Base-by-base conservation (phyloP, 2,113 vertebrate genomes). In the Xenus cinereus region DNA sequence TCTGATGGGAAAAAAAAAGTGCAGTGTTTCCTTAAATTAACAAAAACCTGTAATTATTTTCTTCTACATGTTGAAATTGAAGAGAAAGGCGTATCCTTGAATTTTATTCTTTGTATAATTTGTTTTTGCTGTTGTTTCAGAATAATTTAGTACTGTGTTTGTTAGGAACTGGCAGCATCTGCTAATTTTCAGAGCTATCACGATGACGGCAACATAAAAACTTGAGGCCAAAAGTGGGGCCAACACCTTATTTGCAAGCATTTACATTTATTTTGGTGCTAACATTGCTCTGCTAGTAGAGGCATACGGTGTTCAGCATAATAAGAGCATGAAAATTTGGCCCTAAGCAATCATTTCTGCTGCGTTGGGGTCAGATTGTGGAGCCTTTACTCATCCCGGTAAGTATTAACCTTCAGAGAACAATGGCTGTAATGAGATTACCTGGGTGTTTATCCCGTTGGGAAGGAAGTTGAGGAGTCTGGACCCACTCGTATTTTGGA, bases 21-120 rank as follows among this genome's bases (percentile, higher is more conserved):
- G 92, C 96, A 97, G 93, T 63, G n/a, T 94, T 98, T 97, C 97
- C 91, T 98, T 97, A 98, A 98, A 98, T 97, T 97, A 98, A 97
- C 94, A 96, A 97, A 98, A 97, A 80, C 84, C 93, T 95, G 94
- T 82, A 93, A 96, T 95, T 95, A 94, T 92, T 96, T 92, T 92
- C 96, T 96, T 93, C 92, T 92, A 12, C 90, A 32, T 75, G 82
- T 95, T 93, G 94, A 93, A 97, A 95, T 90, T 14, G 14, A 67
- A 96, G 72, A 86, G 93, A 84, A 80, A 94, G 80, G 53, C 56
- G 75, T 95, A 87, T 96, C 91, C 62, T 66, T 87, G 41, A 56
- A 62, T 95, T 93, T 83, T 50, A 27, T 46, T 75, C 59, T 85
- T 92, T 35, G 74, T 86, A 54, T 64, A 83, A 96, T 93, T 96